These are phyloP conservation scores for Arenicola marina DNA, from an alignment of 2,888 invertebrate species.

Conservation along the genomic window DNA sequence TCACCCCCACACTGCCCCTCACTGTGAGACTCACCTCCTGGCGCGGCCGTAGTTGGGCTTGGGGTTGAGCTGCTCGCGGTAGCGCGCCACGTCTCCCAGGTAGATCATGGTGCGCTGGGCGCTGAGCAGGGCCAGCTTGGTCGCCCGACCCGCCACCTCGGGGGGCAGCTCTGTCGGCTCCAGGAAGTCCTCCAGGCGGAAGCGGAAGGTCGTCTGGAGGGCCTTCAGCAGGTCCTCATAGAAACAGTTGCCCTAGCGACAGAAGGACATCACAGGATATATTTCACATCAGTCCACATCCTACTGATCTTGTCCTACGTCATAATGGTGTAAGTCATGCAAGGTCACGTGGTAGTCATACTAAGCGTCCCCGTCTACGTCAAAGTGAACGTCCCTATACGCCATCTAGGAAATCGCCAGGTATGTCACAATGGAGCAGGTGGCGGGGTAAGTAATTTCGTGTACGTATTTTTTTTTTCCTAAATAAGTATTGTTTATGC, in stretches of 20 bases:
- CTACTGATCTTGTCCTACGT: too few species aligned
- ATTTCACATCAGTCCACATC: too few species aligned
- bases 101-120: conserved; percentile 86
- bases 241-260: conserved; percentile 64
- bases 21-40: conserved; percentile 68
- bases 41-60: conserved; percentile 80
- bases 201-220: conserved; percentile 77
- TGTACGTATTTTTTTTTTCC: too few species aligned
- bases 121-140: conserved; percentile 79
- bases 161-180: conserved; percentile 49
- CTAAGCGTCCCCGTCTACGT: too few species aligned
- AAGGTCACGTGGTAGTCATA: too few species aligned
- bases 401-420: too few species aligned
- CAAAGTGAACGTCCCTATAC: too few species aligned
- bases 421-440: too few species aligned
- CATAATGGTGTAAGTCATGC: too few species aligned
- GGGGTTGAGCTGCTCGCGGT: conserved; percentile 82
- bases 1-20: too few species aligned
- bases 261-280: neutral
- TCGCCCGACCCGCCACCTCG: conserved; percentile 66
- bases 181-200: conserved; percentile 66
- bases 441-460: too few species aligned
- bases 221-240: conserved; percentile 76
- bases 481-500: too few species aligned
- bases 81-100: conserved; percentile 90